Conservation (phyloP, 2,113 vertebrate genomes). For the Carettochelys insculpta region DNA sequence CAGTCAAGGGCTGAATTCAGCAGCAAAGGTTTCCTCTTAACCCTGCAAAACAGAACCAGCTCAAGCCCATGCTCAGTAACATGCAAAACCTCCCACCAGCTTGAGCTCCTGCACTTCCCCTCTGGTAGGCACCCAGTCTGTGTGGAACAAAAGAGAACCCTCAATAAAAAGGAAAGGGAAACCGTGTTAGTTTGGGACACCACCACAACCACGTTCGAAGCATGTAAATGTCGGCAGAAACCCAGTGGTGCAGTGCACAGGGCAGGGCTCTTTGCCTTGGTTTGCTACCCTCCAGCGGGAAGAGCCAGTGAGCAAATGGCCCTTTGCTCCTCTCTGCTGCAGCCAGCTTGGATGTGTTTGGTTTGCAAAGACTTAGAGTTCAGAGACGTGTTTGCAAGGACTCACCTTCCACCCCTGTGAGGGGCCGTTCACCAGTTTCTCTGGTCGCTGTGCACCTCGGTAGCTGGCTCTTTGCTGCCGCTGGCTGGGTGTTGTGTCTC, state of each 20-base stretch:
- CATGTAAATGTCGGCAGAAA: neutral
- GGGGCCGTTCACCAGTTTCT: neutral
- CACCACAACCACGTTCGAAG: neutral
- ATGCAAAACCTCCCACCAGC: neutral
- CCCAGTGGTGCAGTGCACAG: neutral
- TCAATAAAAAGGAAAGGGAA: neutral
- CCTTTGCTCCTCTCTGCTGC: neutral
- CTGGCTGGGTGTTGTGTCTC: neutral
- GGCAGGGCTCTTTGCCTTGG: neutral
- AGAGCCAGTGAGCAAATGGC: neutral
- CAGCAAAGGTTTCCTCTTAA: neutral
- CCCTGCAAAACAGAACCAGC: neutral
- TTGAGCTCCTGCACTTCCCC: neutral
- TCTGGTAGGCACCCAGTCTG: neutral
- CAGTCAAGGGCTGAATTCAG: neutral
- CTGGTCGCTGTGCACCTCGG: neutral
- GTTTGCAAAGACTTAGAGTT: neutral
- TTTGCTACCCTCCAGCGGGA: neutral
- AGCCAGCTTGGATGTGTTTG: neutral
- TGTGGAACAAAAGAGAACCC: neutral
- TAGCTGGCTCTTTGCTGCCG: neutral
- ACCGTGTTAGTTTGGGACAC: neutral
- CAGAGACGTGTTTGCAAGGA: neutral
- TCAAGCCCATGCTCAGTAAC: neutral
- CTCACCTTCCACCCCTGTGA: neutral